phyloP scores from a whole-genome alignment of 2,797 vertebrate species.

The Brotula barbata region DNA sequence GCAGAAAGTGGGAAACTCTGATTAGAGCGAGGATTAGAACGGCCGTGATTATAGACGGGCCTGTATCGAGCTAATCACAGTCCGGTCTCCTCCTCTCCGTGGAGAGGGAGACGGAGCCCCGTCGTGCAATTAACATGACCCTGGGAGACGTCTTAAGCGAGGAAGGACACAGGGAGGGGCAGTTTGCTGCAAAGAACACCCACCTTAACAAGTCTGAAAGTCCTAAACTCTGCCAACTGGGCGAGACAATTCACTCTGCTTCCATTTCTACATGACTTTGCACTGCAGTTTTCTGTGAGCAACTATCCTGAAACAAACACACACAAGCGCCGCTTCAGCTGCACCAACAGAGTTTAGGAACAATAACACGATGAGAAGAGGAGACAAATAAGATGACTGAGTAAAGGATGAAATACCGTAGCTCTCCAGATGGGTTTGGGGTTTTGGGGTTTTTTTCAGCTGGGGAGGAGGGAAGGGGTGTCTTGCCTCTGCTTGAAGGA shows the following conservation, averaged over 20 bases:
- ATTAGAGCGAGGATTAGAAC: constrained; percentile 2
- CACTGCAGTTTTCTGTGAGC: no score
- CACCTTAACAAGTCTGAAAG: neutral
- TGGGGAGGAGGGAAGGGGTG: constrained; percentile 13
- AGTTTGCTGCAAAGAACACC: neutral
- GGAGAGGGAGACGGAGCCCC: constrained; percentile 23
- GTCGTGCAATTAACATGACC: constrained; percentile 51
- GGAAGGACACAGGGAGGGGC: neutral
- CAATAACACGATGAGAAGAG: no score
- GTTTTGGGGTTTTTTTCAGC: no score
- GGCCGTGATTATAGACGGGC: constrained; percentile 19
- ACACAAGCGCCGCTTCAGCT: no score
- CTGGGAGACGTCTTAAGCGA: constrained; percentile 30
- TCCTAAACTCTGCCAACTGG: neutral
- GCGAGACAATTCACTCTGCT: neutral
- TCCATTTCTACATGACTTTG: neutral
- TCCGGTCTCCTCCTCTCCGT: constrained; percentile 14
- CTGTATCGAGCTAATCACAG: neutral
- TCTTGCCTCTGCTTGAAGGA: constrained; percentile 30
- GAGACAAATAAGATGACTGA: no score
- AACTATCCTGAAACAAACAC: no score
- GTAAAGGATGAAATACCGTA: no score
- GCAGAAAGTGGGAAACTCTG: constrained; percentile 3
- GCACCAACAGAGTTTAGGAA: no score
- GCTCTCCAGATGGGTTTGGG: no score